Evolutionary conservation across 2,797 vertebrate species (phyloP), one percentile per base, ranked within the genome.

Genomic region (Cottoperca gobio): DNA sequence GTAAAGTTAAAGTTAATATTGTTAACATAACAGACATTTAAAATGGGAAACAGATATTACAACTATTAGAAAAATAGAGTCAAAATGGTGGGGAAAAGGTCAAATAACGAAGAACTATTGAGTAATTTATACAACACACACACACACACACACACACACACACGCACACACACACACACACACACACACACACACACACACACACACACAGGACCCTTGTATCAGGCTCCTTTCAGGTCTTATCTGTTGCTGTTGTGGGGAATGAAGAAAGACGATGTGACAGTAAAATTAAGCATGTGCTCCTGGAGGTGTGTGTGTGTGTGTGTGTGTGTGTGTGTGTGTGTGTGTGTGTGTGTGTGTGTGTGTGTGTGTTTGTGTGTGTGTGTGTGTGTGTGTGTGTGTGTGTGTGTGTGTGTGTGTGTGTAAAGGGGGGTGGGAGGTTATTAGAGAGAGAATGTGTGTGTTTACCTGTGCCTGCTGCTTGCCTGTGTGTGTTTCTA

Each of bases 221-320:
- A 23, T 23, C 59, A 33, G 70, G 57, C 63, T 76, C 17, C 69
- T 54, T 73, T 79, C 73, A 73, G 58, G 28, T 84, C 71, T 88
- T 86, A 88, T 89, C 87, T 73, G 12, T 31, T 33, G 46, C 70
- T 46, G 78, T 73, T 74, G 19, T 35, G 72, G 79, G 67, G 77
- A 86, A 89, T 87, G 75, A 88, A 88, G 85, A 86, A 77, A 57
- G 79, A 89, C 53, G 75, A 81, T 66, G 84, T 86, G 87, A 81
- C 54, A 26, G 77, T 61, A 83, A 86, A 84, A 82, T 72, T 70
- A 86, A 84, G 78, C 84, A 79, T 57, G 63, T 76, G 66, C 75
- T 84, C 77, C 54, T 43, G 68, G 52, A 60, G 76, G 42, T 64
- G 31, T n/a, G 28, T 31, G 28, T 31, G 28, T 31, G 28, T 31